Percentiles rank a stretch among this genome's conserved stretches.
These are phyloP conservation scores for Omphaloscelis lunosa DNA, from an alignment of 2,888 invertebrate genomes.

Conservation along the genomic window DNA sequence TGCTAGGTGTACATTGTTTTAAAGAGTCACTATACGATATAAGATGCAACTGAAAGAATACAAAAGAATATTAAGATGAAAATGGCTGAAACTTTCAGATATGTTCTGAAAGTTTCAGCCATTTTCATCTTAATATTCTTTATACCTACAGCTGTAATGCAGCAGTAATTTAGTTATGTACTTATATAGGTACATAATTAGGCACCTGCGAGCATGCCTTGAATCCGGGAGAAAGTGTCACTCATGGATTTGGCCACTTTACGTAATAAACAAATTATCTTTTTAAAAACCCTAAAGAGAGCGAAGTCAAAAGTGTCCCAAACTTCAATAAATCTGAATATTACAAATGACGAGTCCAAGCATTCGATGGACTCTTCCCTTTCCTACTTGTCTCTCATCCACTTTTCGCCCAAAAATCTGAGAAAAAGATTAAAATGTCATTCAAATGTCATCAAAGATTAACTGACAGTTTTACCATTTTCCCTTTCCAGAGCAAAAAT, in stretches of 20 bases:
- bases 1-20: background rate
- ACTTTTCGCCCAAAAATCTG: background rate
- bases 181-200: background rate
- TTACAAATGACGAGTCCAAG: no score
- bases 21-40: background rate
- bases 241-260: background rate
- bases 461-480: background rate
- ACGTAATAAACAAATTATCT: background rate
- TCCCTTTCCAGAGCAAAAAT: conserved; percentile 91
- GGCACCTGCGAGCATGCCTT: background rate
- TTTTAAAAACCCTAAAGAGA: background rate
- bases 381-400: background rate
- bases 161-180: background rate
- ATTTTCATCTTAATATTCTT: no score
- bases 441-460: no score
- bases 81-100: background rate
- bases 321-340: no score
- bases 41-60: background rate
- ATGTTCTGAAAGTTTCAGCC: no score
- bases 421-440: no score
- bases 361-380: background rate
- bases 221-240: conserved; percentile 8
- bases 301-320: no score
- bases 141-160: background rate
- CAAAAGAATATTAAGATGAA: background rate